Evolutionary conservation across 2,888 invertebrate species (phyloP).

Genomic region (Dugesia japonica): DNA sequence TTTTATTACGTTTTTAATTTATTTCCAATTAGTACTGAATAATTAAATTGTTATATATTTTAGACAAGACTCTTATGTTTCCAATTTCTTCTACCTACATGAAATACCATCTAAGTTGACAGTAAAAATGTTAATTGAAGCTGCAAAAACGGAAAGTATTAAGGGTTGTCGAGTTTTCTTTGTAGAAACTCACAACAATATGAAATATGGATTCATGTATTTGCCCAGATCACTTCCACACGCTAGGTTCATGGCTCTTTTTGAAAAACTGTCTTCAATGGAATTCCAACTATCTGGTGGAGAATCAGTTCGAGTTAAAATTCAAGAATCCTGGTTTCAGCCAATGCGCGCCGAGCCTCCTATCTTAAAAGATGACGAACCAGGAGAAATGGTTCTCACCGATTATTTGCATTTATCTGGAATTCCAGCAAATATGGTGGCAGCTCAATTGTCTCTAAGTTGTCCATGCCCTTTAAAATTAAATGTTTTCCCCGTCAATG

Average conservation of each 20-base stretch:
- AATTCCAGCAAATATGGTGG: neutral
- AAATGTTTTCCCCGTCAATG: constrained; percentile 4
- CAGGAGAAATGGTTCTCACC: neutral
- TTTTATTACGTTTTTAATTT: too few species aligned
- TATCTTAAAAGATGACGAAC: neutral
- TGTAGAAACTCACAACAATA: constrained; percentile 1
- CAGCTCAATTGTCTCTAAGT: neutral
- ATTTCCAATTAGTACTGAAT: too few species aligned
- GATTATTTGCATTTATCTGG: neutral
- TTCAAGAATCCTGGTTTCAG: neutral
- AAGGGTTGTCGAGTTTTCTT: neutral
- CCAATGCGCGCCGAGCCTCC: neutral
- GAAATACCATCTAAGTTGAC: neutral
- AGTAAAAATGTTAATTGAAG: neutral
- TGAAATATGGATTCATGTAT: constrained; percentile 1
- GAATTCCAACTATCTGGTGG: neutral
- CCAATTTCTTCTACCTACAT: neutral
- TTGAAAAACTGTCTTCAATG: neutral
- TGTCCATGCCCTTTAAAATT: neutral
- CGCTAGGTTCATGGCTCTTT: neutral
- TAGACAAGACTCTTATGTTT: constrained; percentile 5
- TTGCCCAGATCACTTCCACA: neutral
- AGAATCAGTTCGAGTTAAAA: neutral
- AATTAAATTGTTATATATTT: neutral
- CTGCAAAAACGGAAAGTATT: neutral